Percentiles rank a stretch among this genome's conserved stretches.
These are phyloP conservation scores for Ictalurus punctatus DNA, from an alignment of 2,113 vertebrate genomes.

Conservation along the genomic window DNA sequence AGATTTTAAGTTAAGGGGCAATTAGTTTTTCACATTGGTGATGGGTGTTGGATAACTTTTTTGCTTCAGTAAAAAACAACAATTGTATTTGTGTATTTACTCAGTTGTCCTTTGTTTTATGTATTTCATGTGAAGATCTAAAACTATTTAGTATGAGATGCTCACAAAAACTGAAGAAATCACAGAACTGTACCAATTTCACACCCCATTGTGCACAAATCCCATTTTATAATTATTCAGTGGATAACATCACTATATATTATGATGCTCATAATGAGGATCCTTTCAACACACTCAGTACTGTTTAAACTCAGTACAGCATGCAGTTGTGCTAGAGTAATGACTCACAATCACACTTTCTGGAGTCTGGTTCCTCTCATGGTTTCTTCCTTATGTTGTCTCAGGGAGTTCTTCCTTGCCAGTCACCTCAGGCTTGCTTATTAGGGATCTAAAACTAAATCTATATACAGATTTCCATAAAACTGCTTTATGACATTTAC, in stretches of 20 bases:
- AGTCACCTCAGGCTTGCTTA: not conserved
- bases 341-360: conserved; percentile 1
- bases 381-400: not conserved
- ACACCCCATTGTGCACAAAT: not conserved
- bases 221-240: not conserved
- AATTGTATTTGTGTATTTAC: too few relatives aligned
- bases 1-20: too few relatives aligned
- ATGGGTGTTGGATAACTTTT: too few relatives aligned
- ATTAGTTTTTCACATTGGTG: too few relatives aligned
- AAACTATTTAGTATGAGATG: too few relatives aligned
- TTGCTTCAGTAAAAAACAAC: too few relatives aligned
- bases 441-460: not conserved
- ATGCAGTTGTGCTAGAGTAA: not conserved
- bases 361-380: not conserved
- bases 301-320: not conserved
- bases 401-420: not conserved
- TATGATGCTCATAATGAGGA: not conserved
- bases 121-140: too few relatives aligned
- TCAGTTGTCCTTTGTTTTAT: too few relatives aligned
- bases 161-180: too few relatives aligned
- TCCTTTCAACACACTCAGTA: not conserved
- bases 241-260: not conserved
- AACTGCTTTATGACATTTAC: not conserved
- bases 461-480: not conserved
- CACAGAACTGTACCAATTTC: too few relatives aligned